These are phyloP conservation scores for Platysternon megacephalum DNA, from an alignment of 2,113 vertebrate genomes.

Conservation along the genomic window DNA sequence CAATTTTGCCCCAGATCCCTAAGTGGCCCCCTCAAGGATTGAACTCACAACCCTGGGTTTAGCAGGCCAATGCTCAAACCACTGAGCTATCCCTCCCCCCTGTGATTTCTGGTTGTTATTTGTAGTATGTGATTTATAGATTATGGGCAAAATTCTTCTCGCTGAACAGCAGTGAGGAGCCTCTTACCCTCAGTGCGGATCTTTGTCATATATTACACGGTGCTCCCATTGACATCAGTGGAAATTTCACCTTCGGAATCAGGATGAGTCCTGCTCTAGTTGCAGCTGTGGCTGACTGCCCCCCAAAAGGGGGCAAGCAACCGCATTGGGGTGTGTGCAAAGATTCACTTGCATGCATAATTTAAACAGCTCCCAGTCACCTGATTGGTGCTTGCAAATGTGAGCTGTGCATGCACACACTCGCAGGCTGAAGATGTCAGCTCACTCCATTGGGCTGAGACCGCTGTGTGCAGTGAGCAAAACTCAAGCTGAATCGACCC, in stretches of 20 bases:
- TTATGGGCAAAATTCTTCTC: not conserved
- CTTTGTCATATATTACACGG: accelerated
- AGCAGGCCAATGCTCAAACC: too few species aligned
- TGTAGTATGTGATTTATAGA: not conserved
- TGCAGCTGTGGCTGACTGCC: conserved; percentile 51
- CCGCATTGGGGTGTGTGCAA: conserved; percentile 1
- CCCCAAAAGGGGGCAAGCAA: conserved; percentile 51
- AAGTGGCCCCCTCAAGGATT: too few species aligned
- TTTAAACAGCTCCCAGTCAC: not conserved
- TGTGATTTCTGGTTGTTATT: not conserved
- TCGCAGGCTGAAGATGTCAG: not conserved
- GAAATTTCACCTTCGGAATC: conserved; percentile 1
- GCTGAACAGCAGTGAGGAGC: not conserved
- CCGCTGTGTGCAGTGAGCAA: too few species aligned
- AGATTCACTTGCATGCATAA: not conserved
- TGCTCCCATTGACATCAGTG: not conserved
- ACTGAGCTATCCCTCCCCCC: too few species aligned
- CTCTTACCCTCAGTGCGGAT: not conserved
- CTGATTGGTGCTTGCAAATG: not conserved
- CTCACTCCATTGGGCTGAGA: accelerated
- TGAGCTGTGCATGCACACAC: not conserved
- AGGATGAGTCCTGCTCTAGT: conserved; percentile 11
- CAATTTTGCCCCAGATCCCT: too few species aligned
- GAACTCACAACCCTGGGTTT: too few species aligned
- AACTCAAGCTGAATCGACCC: not conserved